phyloP scores from a whole-genome alignment of 2,113 vertebrate genomes.

The Ciconia stormi region DNA sequence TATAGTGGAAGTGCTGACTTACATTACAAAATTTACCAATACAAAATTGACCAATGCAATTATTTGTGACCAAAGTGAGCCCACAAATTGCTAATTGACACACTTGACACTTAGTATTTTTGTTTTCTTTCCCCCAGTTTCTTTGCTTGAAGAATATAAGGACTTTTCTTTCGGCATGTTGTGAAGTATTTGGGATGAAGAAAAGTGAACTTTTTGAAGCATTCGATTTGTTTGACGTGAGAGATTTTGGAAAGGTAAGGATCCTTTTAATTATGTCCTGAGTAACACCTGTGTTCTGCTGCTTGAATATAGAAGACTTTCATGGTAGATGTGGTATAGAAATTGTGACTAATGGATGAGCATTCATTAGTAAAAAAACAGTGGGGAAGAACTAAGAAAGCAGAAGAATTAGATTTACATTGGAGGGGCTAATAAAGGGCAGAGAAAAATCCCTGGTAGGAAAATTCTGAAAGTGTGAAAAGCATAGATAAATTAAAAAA shows the following conservation, averaged over 20 bases:
- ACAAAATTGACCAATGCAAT: no score
- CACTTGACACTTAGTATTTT: not conserved
- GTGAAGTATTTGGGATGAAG: slow-evolving; percentile 91
- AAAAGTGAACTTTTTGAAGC: slow-evolving; percentile 97
- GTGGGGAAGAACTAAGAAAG: not conserved
- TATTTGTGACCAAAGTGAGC: not conserved
- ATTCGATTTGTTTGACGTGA: slow-evolving; percentile 96
- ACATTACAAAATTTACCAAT: no score
- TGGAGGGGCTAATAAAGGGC: not conserved
- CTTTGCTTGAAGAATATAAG: slow-evolving; percentile 98
- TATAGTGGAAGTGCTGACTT: not conserved
- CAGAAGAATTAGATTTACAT: not conserved
- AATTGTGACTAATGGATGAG: not conserved
- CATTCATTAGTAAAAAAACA: not conserved
- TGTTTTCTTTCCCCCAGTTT: slow-evolving; percentile 78
- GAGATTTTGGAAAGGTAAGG: slow-evolving; percentile 96
- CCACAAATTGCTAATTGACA: not conserved
- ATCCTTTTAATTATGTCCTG: not conserved
- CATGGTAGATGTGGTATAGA: not conserved
- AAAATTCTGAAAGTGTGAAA: not conserved
- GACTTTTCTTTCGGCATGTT: slow-evolving; percentile 90
- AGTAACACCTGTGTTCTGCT: not conserved
- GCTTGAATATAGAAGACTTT: not conserved
- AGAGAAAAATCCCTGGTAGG: not conserved
- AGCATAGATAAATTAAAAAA: not conserved